A percentile compares a stretch with the other conserved stretches of the same genome.
Evolutionary conservation across 2,888 invertebrate species (phyloP).

Genomic region (Orthonychiurus folsomi): DNA sequence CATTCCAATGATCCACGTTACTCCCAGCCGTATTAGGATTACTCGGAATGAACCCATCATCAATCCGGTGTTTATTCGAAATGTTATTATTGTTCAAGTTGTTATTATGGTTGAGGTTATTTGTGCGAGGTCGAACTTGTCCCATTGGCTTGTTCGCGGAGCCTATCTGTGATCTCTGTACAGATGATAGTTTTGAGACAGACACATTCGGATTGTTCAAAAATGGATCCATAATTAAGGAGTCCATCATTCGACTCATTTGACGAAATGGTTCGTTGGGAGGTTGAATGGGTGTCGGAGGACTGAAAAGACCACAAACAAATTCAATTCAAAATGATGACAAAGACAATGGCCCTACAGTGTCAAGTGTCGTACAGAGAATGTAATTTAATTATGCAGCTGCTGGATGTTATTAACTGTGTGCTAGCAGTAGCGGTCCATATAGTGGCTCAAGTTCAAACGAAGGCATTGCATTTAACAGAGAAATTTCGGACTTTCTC

Average conservation of each 20-base stretch:
- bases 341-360: too few relatives aligned
- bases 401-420: too few relatives aligned
- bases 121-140: conserved; percentile 34
- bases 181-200: conserved; percentile 53
- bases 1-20: background rate
- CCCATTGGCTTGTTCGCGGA: conserved; percentile 27
- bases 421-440: too few relatives aligned
- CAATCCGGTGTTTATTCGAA: conserved; percentile 16
- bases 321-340: background rate
- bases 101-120: conserved; percentile 26
- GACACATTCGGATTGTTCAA: conserved; percentile 55
- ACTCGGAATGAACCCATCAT: conserved; percentile 23
- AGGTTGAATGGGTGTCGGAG: conserved; percentile 29
- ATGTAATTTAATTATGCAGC: too few relatives aligned
- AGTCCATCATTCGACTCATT: conserved; percentile 67
- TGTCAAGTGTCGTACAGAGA: too few relatives aligned
- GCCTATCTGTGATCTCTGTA: conserved; percentile 46
- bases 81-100: conserved; percentile 22
- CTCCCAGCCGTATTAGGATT: conserved; percentile 27
- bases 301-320: conserved; percentile 15
- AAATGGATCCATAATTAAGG: conserved; percentile 58
- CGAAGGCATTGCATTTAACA: too few relatives aligned
- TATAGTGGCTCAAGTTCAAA: too few relatives aligned
- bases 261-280: conserved; percentile 47
- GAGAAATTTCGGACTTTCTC: background rate